These are phyloP conservation scores for Panzeria rudis DNA, from an alignment of 2,888 invertebrate genomes.

Conservation along the genomic window DNA sequence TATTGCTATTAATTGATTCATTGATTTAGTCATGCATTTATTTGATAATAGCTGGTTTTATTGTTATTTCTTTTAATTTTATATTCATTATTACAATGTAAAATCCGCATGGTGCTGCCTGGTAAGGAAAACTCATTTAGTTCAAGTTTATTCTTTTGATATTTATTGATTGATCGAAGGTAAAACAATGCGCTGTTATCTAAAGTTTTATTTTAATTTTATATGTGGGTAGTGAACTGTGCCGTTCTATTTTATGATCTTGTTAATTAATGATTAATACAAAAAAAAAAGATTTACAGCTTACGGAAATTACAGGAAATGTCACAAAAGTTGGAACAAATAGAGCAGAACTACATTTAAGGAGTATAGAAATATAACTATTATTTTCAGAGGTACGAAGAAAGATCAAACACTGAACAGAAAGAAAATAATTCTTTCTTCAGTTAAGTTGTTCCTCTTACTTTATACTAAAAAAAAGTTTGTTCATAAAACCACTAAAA, in stretches of 20 bases:
- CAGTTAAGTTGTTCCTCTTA: no score
- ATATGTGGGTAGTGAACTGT: slow-evolving; percentile 13
- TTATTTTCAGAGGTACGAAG: no score
- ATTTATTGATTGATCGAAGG: slow-evolving; percentile 48
- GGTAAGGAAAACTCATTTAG: slow-evolving; percentile 31
- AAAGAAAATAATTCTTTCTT: no score
- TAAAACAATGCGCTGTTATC: slow-evolving; percentile 36
- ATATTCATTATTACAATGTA: slow-evolving; percentile 23
- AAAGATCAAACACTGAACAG: no score
- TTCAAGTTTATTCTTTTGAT: slow-evolving; percentile 35
- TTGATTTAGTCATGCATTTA: slow-evolving; percentile 63
- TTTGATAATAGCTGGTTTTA: slow-evolving; percentile 38
- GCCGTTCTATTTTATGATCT: not conserved
- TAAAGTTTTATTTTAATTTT: slow-evolving; percentile 5
- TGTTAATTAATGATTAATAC: not conserved
- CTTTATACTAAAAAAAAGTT: no score
- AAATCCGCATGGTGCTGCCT: slow-evolving; percentile 57
- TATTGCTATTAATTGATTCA: slow-evolving; percentile 63
- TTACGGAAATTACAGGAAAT: not conserved
- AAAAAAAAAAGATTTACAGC: not conserved
- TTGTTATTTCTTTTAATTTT: not conserved
- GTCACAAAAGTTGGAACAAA: not conserved
- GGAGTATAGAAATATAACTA: no score
- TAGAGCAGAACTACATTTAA: no score
- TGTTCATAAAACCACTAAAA: no score